These are phyloP conservation scores for Machaerirhynchus nigripectus DNA, from an alignment of 2,113 vertebrate genomes.

Conservation along the genomic window DNA sequence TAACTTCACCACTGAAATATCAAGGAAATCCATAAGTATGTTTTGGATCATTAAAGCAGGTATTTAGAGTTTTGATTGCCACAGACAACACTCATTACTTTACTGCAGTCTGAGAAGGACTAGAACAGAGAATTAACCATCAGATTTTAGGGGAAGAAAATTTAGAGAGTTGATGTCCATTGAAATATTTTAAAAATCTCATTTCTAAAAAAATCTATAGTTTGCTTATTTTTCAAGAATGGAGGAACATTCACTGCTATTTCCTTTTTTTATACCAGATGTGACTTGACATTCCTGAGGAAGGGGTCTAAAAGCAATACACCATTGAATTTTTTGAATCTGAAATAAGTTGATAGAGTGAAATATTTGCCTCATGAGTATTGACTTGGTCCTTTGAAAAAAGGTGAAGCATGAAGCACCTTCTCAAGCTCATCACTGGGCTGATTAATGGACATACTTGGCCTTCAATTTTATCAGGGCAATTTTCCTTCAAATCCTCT, in stretches of 20 bases:
- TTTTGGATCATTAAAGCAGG: not conserved
- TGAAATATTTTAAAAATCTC: not conserved
- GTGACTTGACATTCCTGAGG: not conserved
- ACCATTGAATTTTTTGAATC: not conserved
- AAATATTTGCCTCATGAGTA: not conserved
- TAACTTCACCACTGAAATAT: not conserved
- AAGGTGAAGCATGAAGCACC: not conserved
- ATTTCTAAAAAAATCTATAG: not conserved
- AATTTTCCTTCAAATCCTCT: not conserved
- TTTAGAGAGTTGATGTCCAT: not conserved
- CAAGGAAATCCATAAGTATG: not conserved
- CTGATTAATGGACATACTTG: not conserved
- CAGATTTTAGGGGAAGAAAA: not conserved
- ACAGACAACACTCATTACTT: not conserved
- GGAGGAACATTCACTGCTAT: not conserved
- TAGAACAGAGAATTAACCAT: not conserved
- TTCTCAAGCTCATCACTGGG: not conserved
- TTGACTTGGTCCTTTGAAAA: not conserved
- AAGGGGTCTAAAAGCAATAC: not conserved
- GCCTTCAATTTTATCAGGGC: not conserved
- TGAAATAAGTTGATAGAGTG: not conserved
- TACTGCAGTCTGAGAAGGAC: not conserved
- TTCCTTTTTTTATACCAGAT: not conserved
- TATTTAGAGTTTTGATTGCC: not conserved
- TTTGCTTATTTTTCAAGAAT: not conserved